Conservation (phyloP, 2,888 invertebrate genomes). For the Amphipoea oculea region DNA sequence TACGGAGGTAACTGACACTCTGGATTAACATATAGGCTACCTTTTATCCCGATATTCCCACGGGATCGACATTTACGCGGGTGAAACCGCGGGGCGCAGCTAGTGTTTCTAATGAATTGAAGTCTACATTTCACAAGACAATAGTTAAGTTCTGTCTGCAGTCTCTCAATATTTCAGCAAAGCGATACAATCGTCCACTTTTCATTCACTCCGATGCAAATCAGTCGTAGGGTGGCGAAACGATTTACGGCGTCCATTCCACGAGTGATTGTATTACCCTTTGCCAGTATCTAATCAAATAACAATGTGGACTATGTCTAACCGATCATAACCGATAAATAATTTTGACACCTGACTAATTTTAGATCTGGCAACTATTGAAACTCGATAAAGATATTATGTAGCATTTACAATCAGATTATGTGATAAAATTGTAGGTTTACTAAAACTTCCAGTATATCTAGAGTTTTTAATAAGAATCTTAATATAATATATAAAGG, state of each 20-base stretch:
- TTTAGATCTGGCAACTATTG: conserved; percentile 35
- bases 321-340: conserved; percentile 62
- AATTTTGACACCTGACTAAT: conserved; percentile 52
- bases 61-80: too few species aligned
- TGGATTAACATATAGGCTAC: too few species aligned
- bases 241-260: conserved; percentile 41
- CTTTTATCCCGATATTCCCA: too few species aligned
- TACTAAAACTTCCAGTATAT: neutral
- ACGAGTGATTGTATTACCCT: conserved; percentile 50
- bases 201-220: conserved; percentile 40
- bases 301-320: conserved; percentile 50
- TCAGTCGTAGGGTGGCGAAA: conserved; percentile 38
- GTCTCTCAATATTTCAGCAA: conserved; percentile 23
- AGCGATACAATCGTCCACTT: conserved; percentile 18
- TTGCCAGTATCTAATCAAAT: conserved; percentile 50
- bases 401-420: conserved; percentile 1
- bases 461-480: neutral
- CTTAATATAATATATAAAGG: neutral
- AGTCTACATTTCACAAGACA: neutral
- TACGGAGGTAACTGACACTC: too few species aligned
- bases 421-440: neutral
- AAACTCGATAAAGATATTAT: conserved; percentile 33
- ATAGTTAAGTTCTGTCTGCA: neutral
- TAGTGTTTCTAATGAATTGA: neutral
- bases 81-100: too few species aligned